Base-by-base conservation (phyloP, 2,888 invertebrate genomes). In the Celastrina argiolus region DNA sequence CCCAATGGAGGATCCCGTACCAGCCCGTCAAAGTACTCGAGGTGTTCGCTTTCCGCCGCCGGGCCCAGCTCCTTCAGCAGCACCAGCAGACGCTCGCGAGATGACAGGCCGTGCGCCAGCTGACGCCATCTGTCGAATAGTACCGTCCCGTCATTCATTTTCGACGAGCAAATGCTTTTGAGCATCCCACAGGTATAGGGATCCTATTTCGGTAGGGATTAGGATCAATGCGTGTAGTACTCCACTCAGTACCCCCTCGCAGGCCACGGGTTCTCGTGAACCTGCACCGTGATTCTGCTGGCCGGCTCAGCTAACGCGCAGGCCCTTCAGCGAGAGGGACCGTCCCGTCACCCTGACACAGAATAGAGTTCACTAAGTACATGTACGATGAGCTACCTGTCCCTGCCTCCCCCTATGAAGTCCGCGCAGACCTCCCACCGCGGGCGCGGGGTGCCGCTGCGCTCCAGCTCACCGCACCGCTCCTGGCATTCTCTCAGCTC, bases 401-500 rank as follows among this genome's bases (percentile, higher is more conserved):
- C 87, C 8, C 85, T 76, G 0, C 92, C 92, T 0, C 92, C 92
- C 0, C 89, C 84, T 63, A 92, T 87, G 74, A 87, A 91, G 74
- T 92, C 91, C 0, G 86, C 92, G 68, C 92, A 92, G 31, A 89
- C 75, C 14, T 87, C 87, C 92, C 92, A 92, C 28, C 82, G 85
- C 56, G 92, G 92, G 0, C 92, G 82, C 16, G 92, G 92, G 0
- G 91, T 91, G 51, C 92, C 92, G 0, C 87, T 84, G 1, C 91
- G 81, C 72, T 91, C 91, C 71, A 92, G 70, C 69, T 91, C 91
- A 0, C 81, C 75, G 71, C 88, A 88, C 0, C 84, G 79, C 69
- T 92, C 92, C 68, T 82, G 88, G n/a, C 76, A 76, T 65, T 91
- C 91, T n/a, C n/a, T n/a, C n/a, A 1, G 83, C 28, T 91, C 91